Conservation (phyloP, 2,797 vertebrate genomes). For the Neopelma chrysocephalum region DNA sequence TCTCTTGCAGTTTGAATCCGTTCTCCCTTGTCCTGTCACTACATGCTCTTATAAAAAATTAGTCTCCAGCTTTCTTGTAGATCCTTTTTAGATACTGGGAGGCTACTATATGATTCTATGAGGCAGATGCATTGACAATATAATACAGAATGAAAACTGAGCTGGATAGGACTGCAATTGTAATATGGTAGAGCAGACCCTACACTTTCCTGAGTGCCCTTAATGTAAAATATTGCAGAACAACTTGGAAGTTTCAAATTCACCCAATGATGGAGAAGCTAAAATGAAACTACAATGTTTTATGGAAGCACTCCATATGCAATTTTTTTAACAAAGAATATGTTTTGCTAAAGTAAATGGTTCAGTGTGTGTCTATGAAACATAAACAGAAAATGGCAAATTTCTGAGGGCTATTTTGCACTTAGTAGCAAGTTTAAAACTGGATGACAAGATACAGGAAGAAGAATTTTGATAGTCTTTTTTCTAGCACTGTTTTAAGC, state of each 20-base stretch:
- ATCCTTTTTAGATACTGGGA: background rate
- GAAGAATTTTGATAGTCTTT: background rate
- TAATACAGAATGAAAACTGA: background rate
- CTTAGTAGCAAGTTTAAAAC: background rate
- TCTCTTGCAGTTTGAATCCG: background rate
- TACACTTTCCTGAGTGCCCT: background rate
- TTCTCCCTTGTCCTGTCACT: background rate
- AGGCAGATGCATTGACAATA: background rate
- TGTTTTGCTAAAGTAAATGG: background rate
- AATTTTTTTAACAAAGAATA: background rate
- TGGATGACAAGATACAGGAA: background rate
- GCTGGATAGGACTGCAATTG: background rate
- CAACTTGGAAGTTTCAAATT: background rate
- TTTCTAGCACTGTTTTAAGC: background rate
- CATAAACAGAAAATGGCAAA: background rate
- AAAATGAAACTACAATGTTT: background rate
- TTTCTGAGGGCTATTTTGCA: background rate
- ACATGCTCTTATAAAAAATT: background rate
- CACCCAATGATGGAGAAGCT: background rate
- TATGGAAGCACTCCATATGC: fast-evolving
- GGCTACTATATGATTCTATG: background rate
- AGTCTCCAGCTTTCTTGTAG: background rate
- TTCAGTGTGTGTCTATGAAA: background rate
- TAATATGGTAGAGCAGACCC: background rate
- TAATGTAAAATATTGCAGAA: background rate